Evolutionary conservation across 1,140 invertebrate genomes (phyloP).

Genomic region (Eurosta solidaginis): DNA sequence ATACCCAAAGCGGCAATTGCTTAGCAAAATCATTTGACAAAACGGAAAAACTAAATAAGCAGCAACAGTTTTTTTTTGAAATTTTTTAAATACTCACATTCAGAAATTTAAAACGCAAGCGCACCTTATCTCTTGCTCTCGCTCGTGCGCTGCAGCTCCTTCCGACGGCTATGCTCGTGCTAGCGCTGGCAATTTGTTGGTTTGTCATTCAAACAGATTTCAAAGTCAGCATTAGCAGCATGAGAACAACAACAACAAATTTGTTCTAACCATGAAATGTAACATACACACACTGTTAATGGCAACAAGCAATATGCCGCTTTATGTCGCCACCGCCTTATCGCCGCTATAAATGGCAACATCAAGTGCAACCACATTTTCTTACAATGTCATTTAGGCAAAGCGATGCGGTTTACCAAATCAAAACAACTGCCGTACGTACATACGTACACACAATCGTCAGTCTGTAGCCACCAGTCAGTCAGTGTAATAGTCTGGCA

Average conservation of each 20-base stretch:
- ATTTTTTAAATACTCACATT: background rate
- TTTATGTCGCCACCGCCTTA: background rate
- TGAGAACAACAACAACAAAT: background rate
- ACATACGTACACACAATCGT: background rate
- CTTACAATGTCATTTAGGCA: slow-evolving; percentile 35
- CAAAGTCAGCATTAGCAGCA: background rate
- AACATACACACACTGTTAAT: slow-evolving; percentile 6
- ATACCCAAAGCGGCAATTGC: background rate
- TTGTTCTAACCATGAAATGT: slow-evolving; percentile 2
- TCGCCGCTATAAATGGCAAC: slow-evolving; percentile 30
- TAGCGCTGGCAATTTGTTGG: background rate
- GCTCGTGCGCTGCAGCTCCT: too few relatives aligned
- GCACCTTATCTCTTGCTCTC: too few relatives aligned
- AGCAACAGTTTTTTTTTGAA: background rate
- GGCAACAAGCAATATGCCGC: background rate
- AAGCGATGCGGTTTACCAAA: background rate
- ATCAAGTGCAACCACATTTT: slow-evolving; percentile 47
- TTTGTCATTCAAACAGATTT: slow-evolving; percentile 28
- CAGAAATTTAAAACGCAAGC: background rate
- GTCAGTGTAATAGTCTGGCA: background rate
- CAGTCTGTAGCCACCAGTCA: background rate
- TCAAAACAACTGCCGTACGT: slow-evolving; percentile 9
- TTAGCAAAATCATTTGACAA: background rate
- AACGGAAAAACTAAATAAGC: background rate
- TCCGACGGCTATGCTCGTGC: background rate